Evolutionary conservation across 2,888 invertebrate species (phyloP).

Genomic region (Mylabris sibirica): DNA sequence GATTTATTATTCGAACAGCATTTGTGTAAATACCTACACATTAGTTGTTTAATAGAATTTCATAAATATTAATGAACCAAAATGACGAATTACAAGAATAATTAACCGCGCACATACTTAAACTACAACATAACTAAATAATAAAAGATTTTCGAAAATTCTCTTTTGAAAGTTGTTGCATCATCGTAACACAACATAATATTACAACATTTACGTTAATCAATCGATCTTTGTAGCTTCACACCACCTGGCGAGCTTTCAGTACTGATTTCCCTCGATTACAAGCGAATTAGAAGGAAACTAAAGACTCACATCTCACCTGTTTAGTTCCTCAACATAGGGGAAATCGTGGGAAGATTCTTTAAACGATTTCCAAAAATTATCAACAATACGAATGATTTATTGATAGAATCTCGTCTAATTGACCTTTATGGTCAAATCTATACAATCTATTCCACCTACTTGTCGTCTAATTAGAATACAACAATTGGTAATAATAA

Average conservation of each 20-base stretch:
- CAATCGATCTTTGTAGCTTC: neutral
- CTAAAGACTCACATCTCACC: slow-evolving; percentile 3
- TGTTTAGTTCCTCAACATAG: slow-evolving; percentile 10
- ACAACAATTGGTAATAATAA: slow-evolving; percentile 10
- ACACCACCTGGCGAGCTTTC: slow-evolving; percentile 3
- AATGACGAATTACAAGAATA: slow-evolving; percentile 6
- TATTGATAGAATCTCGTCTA: slow-evolving; percentile 23
- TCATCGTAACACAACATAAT: neutral
- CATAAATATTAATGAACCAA: slow-evolving; percentile 36
- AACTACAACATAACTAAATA: slow-evolving; percentile 9
- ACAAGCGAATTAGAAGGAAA: neutral
- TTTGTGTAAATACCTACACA: slow-evolving; percentile 37
- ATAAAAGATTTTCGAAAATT: neutral
- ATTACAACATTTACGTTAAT: neutral
- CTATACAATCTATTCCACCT: slow-evolving; percentile 37
- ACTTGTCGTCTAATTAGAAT: slow-evolving; percentile 20
- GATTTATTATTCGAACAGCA: slow-evolving; percentile 29
- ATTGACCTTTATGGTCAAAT: slow-evolving; percentile 39
- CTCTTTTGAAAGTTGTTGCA: neutral
- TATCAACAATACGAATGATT: neutral
- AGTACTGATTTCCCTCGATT: neutral
- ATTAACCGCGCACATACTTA: slow-evolving; percentile 12
- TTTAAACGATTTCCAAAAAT: neutral
- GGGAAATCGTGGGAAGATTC: slow-evolving; percentile 39
- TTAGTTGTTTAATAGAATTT: slow-evolving; percentile 35